phyloP scores from a whole-genome alignment of 2,113 vertebrate species.

The Dasyurus viverrinus region DNA sequence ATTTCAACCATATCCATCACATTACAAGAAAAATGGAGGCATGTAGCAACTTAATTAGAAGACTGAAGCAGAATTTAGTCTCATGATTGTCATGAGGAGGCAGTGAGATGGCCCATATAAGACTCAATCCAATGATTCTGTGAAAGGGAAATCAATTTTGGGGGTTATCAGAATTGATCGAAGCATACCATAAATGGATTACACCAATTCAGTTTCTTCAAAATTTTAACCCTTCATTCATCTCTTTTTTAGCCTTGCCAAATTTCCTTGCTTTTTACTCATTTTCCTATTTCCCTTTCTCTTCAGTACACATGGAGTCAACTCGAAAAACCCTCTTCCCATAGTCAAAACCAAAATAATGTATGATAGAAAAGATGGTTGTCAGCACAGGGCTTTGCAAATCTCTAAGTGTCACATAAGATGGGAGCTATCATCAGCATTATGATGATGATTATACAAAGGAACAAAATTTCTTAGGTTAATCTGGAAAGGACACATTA shows the following conservation, averaged over 20 bases:
- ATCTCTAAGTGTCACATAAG: not conserved
- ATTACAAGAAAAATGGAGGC: not conserved
- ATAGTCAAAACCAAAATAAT: conserved; percentile 46
- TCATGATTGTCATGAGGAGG: not conserved
- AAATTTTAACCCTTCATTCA: conserved; percentile 41
- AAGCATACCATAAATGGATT: not conserved
- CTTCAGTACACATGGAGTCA: conserved; percentile 27
- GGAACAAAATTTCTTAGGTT: conserved; percentile 30
- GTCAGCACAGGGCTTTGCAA: conserved; percentile 11
- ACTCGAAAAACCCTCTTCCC: not conserved
- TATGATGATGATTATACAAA: not conserved
- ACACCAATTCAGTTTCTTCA: conserved; percentile 19
- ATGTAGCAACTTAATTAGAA: not conserved
- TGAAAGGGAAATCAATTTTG: conserved; percentile 1
- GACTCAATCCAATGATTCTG: not conserved
- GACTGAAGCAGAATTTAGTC: not conserved
- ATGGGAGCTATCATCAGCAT: not conserved
- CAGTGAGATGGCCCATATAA: not conserved
- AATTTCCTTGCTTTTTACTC: conserved; percentile 35
- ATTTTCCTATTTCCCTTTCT: conserved; percentile 37
- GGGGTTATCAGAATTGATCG: not conserved
- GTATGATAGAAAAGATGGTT: conserved; percentile 3
- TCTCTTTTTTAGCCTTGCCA: conserved; percentile 18
- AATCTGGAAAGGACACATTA: conserved; percentile 19
- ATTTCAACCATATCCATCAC: not conserved